Conservation (phyloP, 2,113 vertebrate genomes). For the Lathamus discolor region DNA sequence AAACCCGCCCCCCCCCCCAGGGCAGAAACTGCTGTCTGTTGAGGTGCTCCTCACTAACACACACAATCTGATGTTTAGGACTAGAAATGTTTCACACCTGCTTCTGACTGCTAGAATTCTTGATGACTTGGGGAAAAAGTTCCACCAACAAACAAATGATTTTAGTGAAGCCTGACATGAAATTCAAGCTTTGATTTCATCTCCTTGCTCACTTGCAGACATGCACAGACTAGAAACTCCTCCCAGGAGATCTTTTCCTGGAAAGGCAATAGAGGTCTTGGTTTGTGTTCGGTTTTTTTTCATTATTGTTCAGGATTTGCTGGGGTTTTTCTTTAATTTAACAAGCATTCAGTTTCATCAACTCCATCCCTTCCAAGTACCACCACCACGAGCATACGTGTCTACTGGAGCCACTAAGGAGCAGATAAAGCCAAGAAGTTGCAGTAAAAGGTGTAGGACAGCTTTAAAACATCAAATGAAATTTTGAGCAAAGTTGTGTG, state of each 20-base stretch:
- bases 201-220: not conserved
- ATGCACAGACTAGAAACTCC: conserved; percentile 2
- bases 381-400: not conserved
- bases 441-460: not conserved
- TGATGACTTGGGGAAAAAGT: not conserved
- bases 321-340: not conserved
- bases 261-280: not conserved
- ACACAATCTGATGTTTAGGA: not conserved
- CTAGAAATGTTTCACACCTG: not conserved
- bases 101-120: not conserved
- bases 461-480: not conserved
- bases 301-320: not conserved
- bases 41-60: not conserved
- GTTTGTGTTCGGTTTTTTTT: not conserved
- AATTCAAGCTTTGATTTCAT: conserved; percentile 22
- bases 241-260: not conserved
- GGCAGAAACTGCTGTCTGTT: not conserved
- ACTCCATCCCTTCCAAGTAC: not conserved
- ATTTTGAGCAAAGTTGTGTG: not conserved
- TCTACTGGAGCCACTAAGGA: not conserved
- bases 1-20: not conserved
- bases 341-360: not conserved
- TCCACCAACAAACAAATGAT: not conserved
- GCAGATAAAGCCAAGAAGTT: not conserved
- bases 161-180: not conserved